Base-by-base conservation (phyloP, 2,888 invertebrate species). In the Lathronympha strigana region DNA sequence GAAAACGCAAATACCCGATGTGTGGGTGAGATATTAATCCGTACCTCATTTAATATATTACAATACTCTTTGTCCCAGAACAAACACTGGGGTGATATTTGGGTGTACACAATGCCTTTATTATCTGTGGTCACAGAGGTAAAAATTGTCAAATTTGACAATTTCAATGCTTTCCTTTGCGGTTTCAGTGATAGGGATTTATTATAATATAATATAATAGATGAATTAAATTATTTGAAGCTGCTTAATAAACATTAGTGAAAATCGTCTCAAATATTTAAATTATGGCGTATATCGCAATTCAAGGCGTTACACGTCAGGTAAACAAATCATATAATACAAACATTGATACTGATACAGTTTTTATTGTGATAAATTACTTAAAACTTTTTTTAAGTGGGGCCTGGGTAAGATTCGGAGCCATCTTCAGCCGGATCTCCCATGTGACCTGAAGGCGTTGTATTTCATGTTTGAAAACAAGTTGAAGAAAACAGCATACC, bases 371-470 rank as follows among this genome's bases (percentile, higher is more conserved):
- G n/a, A 21, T 31, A 23, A 45, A 15, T n/a, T n/a, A 11, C 11
- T 19, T 40, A 6, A 6, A 3, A 6, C 1, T n/a, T n/a, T n/a
- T 60, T 82, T 79, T n/a, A 72, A 84, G 84, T 77, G 72, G 72
- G 64, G 31, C 4, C 28, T 81, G 23, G 49, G 31, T 0, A 23
- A 66, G 0, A 63, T 79, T 1, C 60, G 76, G 0, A 78, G 75
- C 53, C 4, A 63, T 4, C 6, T 84, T 2, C 72, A 69, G 15
- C 77, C 72, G 43, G 21, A 63, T 0, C 76, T 86, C 2, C 70
- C 53, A 0, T 84, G 82, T 0, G 70, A 75, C 1, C 86, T 81
- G 45, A 81, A 84, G 60, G 74, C 77, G 0, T 55, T 87, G 1
- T 81, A 79, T 62, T 82, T 83, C 40, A 25, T 47, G 17, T 28